Conservation (phyloP, 23 tunicate genomes). For the Trididemnum miniatum region DNA sequence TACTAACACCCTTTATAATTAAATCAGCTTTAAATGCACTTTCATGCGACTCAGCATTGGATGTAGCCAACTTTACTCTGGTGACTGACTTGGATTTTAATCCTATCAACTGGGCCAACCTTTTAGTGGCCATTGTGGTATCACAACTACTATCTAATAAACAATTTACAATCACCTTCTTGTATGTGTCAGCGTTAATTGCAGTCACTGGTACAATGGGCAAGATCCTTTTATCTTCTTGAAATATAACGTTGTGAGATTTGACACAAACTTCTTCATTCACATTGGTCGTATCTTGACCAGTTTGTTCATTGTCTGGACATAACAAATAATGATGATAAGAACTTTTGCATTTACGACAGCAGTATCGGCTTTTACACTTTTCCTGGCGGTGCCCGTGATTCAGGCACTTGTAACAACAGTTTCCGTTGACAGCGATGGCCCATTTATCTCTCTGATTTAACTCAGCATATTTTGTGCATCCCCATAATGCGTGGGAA, state of each 20-base stretch:
- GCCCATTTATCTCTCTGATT: neutral
- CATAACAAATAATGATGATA: conserved; percentile 13
- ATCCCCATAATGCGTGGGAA: neutral
- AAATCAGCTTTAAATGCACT: neutral
- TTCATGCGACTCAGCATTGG: neutral
- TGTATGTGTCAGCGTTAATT: neutral
- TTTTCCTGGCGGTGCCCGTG: neutral
- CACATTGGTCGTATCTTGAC: no score
- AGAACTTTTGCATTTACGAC: neutral
- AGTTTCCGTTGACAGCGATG: no score
- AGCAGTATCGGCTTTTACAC: neutral
- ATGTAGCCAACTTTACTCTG: neutral
- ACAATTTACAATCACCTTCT: neutral
- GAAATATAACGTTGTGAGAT: neutral
- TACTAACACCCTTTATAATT: neutral
- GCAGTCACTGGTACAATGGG: neutral
- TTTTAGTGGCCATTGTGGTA: conserved; percentile 10
- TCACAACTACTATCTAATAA: neutral
- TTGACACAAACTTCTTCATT: neutral
- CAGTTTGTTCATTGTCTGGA: neutral
- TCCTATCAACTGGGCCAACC: neutral
- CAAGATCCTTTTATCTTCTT: neutral
- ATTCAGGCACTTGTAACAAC: conserved; percentile 3
- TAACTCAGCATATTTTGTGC: neutral
- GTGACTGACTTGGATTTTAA: neutral